phyloP scores from a whole-genome alignment of 2,797 vertebrate genomes.

The Dicrostonyx torquatus region DNA sequence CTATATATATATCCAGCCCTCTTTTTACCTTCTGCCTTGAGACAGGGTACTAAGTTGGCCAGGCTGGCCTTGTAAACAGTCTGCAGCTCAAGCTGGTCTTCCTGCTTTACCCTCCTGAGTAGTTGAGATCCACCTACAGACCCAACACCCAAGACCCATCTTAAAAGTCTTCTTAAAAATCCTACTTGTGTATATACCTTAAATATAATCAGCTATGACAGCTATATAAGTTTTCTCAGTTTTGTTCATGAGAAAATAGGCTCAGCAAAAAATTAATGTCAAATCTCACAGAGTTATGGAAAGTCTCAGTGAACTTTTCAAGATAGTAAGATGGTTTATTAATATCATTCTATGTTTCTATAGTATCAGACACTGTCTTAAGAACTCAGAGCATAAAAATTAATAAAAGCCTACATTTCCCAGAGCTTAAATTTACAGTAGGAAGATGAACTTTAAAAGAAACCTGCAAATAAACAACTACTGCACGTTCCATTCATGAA shows the following conservation, averaged over 20 bases:
- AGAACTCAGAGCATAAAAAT: neutral
- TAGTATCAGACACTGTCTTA: neutral
- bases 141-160: neutral
- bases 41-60: neutral
- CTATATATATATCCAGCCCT: neutral
- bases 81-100: neutral
- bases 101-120: neutral
- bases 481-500: neutral
- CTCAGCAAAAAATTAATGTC: constrained; percentile 22
- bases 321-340: neutral
- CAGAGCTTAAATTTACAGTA: neutral
- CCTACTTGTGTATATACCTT: neutral
- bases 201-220: neutral
- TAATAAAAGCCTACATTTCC: neutral
- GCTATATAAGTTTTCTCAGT: constrained; percentile 18
- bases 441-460: neutral
- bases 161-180: neutral
- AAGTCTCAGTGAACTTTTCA: constrained; percentile 8
- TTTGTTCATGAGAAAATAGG: neutral
- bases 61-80: neutral
- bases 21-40: neutral
- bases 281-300: constrained; percentile 1
- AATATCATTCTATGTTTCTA: neutral
- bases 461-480: neutral
- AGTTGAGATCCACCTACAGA: neutral